Percentiles rank a stretch among this genome's conserved stretches.
Conservation (phyloP, 2,113 vertebrate species). For the Cephalopterus ornatus region DNA sequence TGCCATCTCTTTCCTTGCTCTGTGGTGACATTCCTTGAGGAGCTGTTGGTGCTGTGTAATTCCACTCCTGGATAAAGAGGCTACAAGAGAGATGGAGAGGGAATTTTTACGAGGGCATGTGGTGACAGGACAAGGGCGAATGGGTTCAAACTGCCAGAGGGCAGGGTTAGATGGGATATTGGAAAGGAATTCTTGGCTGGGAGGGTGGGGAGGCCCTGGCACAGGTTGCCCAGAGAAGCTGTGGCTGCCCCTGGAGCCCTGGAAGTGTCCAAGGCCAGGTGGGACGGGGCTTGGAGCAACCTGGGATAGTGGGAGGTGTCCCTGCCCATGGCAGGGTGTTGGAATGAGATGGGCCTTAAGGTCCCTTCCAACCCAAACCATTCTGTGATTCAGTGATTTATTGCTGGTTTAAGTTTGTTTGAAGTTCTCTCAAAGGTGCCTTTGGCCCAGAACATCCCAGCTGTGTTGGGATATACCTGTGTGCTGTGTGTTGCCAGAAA, state of each 20-base stretch:
- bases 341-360: background rate
- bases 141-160: background rate
- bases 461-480: accelerated
- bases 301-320: background rate
- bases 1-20: background rate
- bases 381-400: background rate
- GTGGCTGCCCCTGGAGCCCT: background rate
- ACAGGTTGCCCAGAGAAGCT: background rate
- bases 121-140: background rate
- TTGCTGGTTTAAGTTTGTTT: background rate
- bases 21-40: background rate
- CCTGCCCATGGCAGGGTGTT: background rate
- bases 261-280: background rate
- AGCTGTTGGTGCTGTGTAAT: background rate
- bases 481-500: background rate
- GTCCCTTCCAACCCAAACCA: background rate
- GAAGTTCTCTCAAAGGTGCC: background rate
- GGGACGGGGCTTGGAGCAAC: background rate
- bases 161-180: background rate
- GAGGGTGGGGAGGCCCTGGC: background rate
- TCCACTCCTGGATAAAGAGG: background rate
- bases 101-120: background rate
- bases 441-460: background rate
- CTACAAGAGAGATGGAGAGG: background rate
- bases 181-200: background rate